phyloP scores from a whole-genome alignment of 2,113 vertebrate species.

The Verasper variegatus region DNA sequence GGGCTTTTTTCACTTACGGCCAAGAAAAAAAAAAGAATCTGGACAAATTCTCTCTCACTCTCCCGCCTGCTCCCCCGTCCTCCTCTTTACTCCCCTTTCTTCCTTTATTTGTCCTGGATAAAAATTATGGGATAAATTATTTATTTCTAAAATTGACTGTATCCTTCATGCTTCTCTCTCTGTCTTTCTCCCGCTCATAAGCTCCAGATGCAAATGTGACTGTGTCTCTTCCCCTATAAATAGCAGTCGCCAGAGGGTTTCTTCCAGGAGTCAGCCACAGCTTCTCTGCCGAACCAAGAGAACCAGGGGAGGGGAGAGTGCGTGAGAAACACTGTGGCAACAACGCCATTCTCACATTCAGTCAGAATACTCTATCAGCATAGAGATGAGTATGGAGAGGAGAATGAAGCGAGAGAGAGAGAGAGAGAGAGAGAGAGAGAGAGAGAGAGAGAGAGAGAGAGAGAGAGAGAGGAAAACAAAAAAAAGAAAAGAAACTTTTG shows the following conservation, averaged over 20 bases:
- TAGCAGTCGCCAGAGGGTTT: constrained; percentile 78
- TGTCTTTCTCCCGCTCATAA: constrained; percentile 57
- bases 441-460: no score
- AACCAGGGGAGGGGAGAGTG: constrained; percentile 65
- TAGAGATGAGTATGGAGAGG: constrained; percentile 60
- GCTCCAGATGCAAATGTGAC: constrained; percentile 79
- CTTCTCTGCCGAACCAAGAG: constrained; percentile 72
- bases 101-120: constrained; percentile 59
- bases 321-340: constrained; percentile 61
- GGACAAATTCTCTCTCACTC: constrained; percentile 44
- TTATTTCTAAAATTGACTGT: constrained; percentile 69
- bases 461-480: not conserved
- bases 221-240: constrained; percentile 78
- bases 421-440: no score
- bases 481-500: constrained; percentile 46
- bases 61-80: not conserved
- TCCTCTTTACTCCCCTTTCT: not conserved
- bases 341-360: constrained; percentile 58
- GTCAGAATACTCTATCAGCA: constrained; percentile 69
- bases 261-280: constrained; percentile 75
- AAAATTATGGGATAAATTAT: constrained; percentile 66
- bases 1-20: constrained; percentile 38
- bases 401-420: not conserved
- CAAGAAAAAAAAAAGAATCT: constrained; percentile 51
- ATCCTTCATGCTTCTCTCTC: constrained; percentile 68